Percentiles rank a stretch among this genome's conserved stretches.
phyloP scores from a whole-genome alignment of 2,888 invertebrate species.

The Erynnis tages region DNA sequence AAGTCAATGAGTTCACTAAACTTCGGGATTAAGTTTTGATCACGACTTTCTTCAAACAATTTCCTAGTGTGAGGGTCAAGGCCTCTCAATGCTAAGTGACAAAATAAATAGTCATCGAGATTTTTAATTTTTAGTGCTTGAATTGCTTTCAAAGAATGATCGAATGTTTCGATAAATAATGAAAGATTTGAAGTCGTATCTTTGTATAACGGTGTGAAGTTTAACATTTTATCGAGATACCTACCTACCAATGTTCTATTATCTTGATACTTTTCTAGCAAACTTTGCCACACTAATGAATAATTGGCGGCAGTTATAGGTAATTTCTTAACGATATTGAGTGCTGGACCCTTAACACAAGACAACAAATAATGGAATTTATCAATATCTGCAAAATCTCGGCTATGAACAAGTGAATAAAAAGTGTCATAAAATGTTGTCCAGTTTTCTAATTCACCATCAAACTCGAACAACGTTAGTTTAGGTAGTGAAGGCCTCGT shows the following conservation, averaged over 20 bases:
- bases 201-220: neutral
- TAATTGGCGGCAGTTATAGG: neutral
- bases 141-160: conserved; percentile 27
- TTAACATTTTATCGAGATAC: conserved; percentile 2
- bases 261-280: conserved; percentile 7
- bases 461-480: conserved; percentile 5
- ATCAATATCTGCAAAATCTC: conserved; percentile 6
- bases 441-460: conserved; percentile 12
- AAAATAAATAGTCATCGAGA: conserved; percentile 17
- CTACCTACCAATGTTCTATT: neutral
- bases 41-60: conserved; percentile 18
- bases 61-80: conserved; percentile 18
- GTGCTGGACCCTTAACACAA: conserved; percentile 6
- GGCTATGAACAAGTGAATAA: conserved; percentile 1
- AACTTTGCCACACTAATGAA: neutral
- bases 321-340: conserved; percentile 3
- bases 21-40: conserved; percentile 21
- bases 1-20: conserved; percentile 13
- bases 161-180: conserved; percentile 22
- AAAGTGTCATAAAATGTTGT: conserved; percentile 8
- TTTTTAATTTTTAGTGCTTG: conserved; percentile 24
- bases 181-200: neutral
- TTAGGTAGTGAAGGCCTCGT: neutral
- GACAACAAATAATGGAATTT: conserved; percentile 13
- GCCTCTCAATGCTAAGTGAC: conserved; percentile 22